phyloP scores from a whole-genome alignment of 2,113 vertebrate species.

The Cavia porcellus region DNA sequence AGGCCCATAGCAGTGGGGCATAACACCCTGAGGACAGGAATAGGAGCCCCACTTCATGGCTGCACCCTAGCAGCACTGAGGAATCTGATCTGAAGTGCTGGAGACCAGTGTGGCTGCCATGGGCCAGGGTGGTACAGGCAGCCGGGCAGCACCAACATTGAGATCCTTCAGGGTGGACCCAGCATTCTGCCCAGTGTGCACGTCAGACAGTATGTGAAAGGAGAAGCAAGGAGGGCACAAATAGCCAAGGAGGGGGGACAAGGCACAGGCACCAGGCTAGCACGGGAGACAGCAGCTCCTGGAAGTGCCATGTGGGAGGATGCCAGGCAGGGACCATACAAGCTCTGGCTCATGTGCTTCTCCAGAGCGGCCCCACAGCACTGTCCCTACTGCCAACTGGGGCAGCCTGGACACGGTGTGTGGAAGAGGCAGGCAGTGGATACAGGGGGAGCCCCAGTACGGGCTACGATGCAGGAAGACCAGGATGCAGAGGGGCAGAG shows the following conservation, averaged over 20 bases:
- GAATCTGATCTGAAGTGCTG: not conserved
- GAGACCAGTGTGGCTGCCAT: not conserved
- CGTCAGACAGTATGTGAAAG: not conserved
- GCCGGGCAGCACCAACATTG: too few relatives aligned
- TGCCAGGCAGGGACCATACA: not conserved
- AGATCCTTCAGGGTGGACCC: too few relatives aligned
- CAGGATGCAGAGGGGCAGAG: not conserved
- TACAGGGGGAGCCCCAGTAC: not conserved
- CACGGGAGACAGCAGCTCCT: too few relatives aligned
- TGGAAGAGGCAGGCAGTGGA: not conserved
- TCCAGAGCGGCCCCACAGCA: not conserved
- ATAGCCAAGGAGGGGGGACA: not conserved
- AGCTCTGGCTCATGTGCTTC: not conserved
- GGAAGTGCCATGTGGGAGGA: not conserved
- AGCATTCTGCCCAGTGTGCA: not conserved
- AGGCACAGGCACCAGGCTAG: not conserved
- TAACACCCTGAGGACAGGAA: not conserved
- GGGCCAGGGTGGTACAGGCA: not conserved
- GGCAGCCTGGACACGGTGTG: too few relatives aligned
- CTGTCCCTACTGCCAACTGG: not conserved
- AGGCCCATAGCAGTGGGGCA: too few relatives aligned
- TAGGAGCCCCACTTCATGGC: not conserved
- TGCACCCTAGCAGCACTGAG: not conserved
- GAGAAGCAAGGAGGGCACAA: not conserved
- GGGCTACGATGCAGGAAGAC: not conserved